A percentile compares a stretch with the other conserved stretches of the same genome.
Evolutionary conservation across 2,113 vertebrate genomes (phyloP).

Genomic region (Gasterosteus nipponicus): DNA sequence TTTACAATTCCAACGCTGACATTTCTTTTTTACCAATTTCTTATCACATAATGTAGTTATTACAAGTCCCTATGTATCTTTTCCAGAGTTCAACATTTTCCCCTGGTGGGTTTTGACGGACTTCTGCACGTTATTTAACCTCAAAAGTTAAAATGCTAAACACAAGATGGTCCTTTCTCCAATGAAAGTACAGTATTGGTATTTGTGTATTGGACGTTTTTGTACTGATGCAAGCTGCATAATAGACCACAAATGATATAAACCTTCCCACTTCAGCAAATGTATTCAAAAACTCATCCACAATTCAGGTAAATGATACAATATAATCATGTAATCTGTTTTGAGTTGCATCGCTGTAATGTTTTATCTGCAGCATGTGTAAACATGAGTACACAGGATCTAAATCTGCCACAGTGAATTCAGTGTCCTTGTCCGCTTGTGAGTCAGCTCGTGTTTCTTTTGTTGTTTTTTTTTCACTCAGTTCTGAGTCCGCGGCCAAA

Average conservation of each 20-base stretch:
- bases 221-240: neutral
- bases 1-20: conserved; percentile 3
- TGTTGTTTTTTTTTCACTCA: neutral
- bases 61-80: neutral
- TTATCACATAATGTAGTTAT: neutral
- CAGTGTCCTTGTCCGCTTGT: neutral
- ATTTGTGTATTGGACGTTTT: neutral
- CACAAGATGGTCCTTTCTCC: neutral
- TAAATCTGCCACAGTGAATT: neutral
- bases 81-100: neutral
- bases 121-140: neutral
- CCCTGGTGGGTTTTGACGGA: neutral
- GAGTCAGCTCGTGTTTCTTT: neutral
- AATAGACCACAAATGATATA: neutral
- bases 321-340: neutral
- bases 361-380: neutral
- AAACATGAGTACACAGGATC: neutral
- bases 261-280: neutral
- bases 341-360: neutral
- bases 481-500: conserved; percentile 16
- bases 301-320: neutral
- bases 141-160: neutral
- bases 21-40: neutral
- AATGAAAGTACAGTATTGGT: neutral
- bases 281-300: neutral